A percentile compares a stretch with the other conserved stretches of the same genome.
phyloP scores from a whole-genome alignment of 2,888 invertebrate species.

The Hydriomena furcata region DNA sequence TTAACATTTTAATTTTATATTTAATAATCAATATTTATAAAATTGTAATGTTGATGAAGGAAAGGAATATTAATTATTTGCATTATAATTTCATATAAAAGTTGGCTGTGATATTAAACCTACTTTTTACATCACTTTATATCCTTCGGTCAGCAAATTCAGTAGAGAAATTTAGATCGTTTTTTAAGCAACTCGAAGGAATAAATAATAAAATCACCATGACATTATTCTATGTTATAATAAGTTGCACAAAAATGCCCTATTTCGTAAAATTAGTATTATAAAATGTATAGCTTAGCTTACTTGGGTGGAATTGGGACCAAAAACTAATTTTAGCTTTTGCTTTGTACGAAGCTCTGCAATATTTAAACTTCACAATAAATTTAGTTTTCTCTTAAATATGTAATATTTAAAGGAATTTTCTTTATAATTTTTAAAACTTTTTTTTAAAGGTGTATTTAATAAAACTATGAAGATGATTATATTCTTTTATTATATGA shows the following conservation, averaged over 20 bases:
- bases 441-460: not conserved
- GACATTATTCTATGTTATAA: too few species aligned
- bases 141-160: too few species aligned
- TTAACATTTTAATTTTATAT: not conserved
- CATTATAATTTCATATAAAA: not conserved
- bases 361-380: too few species aligned
- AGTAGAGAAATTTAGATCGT: not conserved
- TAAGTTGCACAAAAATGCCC: too few species aligned
- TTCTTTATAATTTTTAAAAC: not conserved
- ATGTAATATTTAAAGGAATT: not conserved
- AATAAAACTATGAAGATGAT: conserved; percentile 10
- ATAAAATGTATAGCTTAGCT: too few species aligned
- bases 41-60: too few species aligned
- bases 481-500: not conserved
- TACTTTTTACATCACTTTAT: conserved; percentile 5
- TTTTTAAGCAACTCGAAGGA: not conserved
- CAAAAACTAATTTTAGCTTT: conserved; percentile 6
- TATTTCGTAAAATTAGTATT: too few species aligned
- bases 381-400: too few species aligned
- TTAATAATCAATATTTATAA: too few species aligned
- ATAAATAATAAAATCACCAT: not conserved
- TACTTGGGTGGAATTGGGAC: conserved; percentile 16
- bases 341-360: not conserved
- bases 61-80: too few species aligned
- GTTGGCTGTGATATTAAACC: conserved; percentile 13